Conservation (phyloP, 2,888 invertebrate genomes). For the Blera fallax region DNA sequence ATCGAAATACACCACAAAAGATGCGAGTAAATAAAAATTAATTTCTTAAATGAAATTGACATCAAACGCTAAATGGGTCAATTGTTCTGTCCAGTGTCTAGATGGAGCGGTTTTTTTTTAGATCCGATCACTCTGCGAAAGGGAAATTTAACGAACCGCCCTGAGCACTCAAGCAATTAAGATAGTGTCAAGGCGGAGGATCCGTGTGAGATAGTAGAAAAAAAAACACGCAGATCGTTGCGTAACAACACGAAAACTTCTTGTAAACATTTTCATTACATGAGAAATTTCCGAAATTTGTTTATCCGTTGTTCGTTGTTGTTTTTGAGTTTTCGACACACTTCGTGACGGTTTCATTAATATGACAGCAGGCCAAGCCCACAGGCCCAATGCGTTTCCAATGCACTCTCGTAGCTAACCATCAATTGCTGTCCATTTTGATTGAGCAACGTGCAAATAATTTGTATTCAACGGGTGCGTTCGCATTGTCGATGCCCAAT, state of each 20-base stretch:
- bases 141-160: neutral
- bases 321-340: slow-evolving; percentile 38
- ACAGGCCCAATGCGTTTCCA: slow-evolving; percentile 21
- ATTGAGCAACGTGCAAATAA: slow-evolving; percentile 32
- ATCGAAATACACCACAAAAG: slow-evolving; percentile 43
- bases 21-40: neutral
- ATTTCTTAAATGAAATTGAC: slow-evolving; percentile 51
- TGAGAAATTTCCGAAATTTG: slow-evolving; percentile 6
- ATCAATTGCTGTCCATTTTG: neutral
- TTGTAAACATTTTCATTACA: slow-evolving; percentile 43
- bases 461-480: slow-evolving; percentile 29
- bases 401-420: neutral
- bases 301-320: slow-evolving; percentile 5
- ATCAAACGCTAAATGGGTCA: slow-evolving; percentile 57
- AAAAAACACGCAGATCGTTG: neutral
- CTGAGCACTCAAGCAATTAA: neutral
- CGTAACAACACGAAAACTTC: slow-evolving; percentile 19
- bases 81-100: slow-evolving; percentile 9
- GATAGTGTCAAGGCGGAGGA: neutral
- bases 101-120: neutral
- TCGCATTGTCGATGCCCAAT: slow-evolving; percentile 10
- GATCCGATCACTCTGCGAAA: neutral
- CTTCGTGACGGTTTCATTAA: slow-evolving; percentile 55
- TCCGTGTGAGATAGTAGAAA: neutral
- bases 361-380: neutral